These are phyloP conservation scores for Acanthaster planci DNA, from an alignment of 35 echinoderm and acorn worm genomes.

Conservation along the genomic window DNA sequence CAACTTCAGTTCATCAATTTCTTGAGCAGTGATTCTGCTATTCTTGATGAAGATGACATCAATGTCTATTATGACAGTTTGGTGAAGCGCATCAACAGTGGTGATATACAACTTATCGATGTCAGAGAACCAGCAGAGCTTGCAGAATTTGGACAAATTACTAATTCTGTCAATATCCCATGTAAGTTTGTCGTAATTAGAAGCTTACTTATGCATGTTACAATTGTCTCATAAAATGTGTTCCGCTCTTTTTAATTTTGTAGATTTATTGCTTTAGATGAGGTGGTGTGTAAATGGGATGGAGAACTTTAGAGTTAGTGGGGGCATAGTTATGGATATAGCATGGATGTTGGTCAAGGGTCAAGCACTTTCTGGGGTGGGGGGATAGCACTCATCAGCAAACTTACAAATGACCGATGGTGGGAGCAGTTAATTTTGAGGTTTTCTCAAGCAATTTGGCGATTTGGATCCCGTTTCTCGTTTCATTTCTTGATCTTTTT, in stretches of 20 bases:
- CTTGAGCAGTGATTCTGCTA: background rate
- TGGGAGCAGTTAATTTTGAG: too few species aligned
- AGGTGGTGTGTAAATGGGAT: too few species aligned
- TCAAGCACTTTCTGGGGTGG: too few species aligned
- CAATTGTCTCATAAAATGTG: background rate
- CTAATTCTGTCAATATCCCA: conserved; percentile 35
- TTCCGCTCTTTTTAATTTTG: background rate
- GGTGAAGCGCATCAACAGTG: background rate
- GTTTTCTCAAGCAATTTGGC: too few species aligned
- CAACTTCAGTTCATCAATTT: background rate
- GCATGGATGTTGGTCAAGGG: too few species aligned
- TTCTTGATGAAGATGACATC: conserved; percentile 24
- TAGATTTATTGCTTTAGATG: background rate
- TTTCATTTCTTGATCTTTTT: too few species aligned
- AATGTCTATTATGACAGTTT: conserved; percentile 22
- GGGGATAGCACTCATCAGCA: too few species aligned
- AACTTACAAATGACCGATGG: too few species aligned
- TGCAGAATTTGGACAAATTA: conserved; percentile 42
- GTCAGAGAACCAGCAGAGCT: conserved; percentile 56
- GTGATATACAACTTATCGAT: conserved; percentile 46
- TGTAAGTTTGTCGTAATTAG: conserved; percentile 46
- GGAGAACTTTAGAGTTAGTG: too few species aligned
- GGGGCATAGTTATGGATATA: too few species aligned
- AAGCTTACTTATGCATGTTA: background rate
- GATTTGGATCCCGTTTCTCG: too few species aligned